Evolutionary conservation across 2,888 invertebrate species (phyloP), one percentile per base, ranked within the genome.

Genomic region (Xanthorhoe spadicearia): DNA sequence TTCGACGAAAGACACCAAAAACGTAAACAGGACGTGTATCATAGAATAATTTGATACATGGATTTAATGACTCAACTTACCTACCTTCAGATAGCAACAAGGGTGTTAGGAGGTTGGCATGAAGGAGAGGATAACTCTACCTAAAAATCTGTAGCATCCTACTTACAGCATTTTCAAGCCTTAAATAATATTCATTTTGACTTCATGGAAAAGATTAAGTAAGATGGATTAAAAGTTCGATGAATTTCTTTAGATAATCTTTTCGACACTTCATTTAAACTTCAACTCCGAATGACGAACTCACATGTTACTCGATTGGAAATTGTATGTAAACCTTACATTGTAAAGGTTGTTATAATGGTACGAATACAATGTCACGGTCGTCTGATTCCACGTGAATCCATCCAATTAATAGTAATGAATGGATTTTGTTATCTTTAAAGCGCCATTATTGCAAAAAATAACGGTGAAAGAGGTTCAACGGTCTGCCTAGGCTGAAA

Each of bases 401-500:
- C 75, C 75, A 77, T 78, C 82, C 81, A 88, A 87, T 88, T 87
- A 89, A 83, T 74, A 77, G 76, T 86, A 86, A 87, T 85, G 81
- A 87, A 82, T 83, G 80, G 75, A 82, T 83, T n/a, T 82, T 78
- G 56, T 64, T 57, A 61, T 55, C 61, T 55, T 57, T 43, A 28
- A 18, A 61, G 62, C 70, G 65, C 74, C 68, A 72, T 75, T 66
- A 72, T 72, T 71, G 72, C 51, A 51, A 68, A 70, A 66, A 70
- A 57, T 49, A 65, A 71, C 62, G 66, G 66, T 63, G 15, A n/a
- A n/a, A 15, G 23, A 60, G 71, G 64, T 68, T 61, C 67, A 68
- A 62, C 63, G 74, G 28, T 62, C 60, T 62, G n/a, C n/a, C n/a
- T 15, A 35, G 2, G 38, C 52, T 50, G 15, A 35, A 52, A 50